Base-by-base conservation (phyloP, 1,140 invertebrate genomes). In the Neotoxoptera formosana region DNA sequence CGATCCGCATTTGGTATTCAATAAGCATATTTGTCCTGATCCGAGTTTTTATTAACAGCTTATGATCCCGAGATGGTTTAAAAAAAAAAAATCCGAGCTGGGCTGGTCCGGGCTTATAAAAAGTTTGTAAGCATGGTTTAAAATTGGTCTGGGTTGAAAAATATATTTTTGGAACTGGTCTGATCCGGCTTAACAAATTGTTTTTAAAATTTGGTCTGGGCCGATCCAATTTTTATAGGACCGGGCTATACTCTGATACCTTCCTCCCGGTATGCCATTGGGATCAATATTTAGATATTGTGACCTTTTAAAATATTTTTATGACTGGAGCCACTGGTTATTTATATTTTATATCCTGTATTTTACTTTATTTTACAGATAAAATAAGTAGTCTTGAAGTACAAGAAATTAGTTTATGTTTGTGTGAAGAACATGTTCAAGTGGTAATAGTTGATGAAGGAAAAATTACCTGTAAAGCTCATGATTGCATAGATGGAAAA, bases 401-500 rank as follows among this genome's bases (percentile, higher is more conserved):
- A 45, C 81, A 84, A 84, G 53, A 90, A 30, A 30, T 90, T 93
- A 36, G 56, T 94, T 34, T 95, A 36, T 96, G 96, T 94, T 94
- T 96, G n/a, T 96, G 96, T 94, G 95, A 96, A 94, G 94, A 95
- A 14, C 94, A 95, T 94, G 95, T 95, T 56, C 95, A 95, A 84
- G 94, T 96, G 8, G 95, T 96, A 6, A 96, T 95, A 25, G 95
- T 95, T 84, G 95, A 95, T 21, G 95, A 95, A 7, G 95, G 95
- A 21, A 95, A 95, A 9, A 56, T 96, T 1, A 96, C 96, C 90
- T 97, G 97, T 94, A 96, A 97, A 93, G 98, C 97, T 48, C 96
- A 98, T 86, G 98, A 98, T 95, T 96, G 96, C 48, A 97, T 98
- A 90, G 97, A 98, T 95, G 97, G 97, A 23, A 96, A 97, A 94